Base-by-base conservation (phyloP, 2,797 vertebrate genomes). In the Ibycter americanus region DNA sequence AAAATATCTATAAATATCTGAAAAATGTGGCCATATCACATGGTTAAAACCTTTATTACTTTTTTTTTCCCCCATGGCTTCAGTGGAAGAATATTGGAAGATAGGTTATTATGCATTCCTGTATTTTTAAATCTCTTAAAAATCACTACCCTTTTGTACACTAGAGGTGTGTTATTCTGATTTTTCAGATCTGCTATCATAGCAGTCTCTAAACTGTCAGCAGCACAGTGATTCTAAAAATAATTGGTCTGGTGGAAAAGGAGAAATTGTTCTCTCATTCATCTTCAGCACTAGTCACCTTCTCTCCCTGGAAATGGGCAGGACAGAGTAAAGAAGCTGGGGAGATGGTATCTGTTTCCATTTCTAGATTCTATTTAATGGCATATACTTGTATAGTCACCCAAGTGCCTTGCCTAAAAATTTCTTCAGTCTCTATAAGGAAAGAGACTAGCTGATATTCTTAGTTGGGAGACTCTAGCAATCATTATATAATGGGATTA, bases 231-330 rank as follows among this genome's bases (percentile, higher is more conserved):
- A 87, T 76, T 72, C 73, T 83, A 89, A 92, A 87, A 74, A 71
- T 89, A 96, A 92, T 84, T 46, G 55, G 34, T 74, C 81, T 96
- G 70, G 61, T 3, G 6, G 68, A 90, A 95, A 95, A 92, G 40
- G 31, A 79, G 82, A 71, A 96, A 63, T 83, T 32, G 8, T 52
- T 92, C 70, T 71, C 40, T 62, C 74, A 29, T 66, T 94, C 65
- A 56, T 77, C 51, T 87, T 90, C 80, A 81, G 62, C 34, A 27
- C 29, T 36, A 42, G 32, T 62, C 22, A 47, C 29, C 12, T 63
- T 65, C 36, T 36, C 7, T 89, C 23, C 23, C 51, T 70, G 56
- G 65, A 47, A 31, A 88, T 26, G 52, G 47, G 54, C 49, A 46
- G 34, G 9, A 42, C 40, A 81, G 70, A 92, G 59, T 71, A 87